phyloP scores from a whole-genome alignment of 2,113 vertebrate genomes.

The Oryzias javanicus region DNA sequence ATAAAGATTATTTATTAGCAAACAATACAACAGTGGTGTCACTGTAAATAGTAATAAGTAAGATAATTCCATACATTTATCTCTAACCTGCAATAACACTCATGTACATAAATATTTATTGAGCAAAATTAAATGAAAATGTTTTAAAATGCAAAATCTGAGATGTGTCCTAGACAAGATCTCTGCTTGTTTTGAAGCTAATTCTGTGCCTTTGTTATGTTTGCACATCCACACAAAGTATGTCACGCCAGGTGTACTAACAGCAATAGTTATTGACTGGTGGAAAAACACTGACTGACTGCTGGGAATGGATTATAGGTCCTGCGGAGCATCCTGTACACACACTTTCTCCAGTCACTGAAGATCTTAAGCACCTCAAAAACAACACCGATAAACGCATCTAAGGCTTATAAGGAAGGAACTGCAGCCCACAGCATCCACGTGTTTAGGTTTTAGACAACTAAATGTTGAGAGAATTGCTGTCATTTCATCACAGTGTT shows the following conservation, averaged over 20 bases:
- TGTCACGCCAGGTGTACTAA: slow-evolving; percentile 22
- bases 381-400: slow-evolving; percentile 29
- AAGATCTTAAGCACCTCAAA: slow-evolving; percentile 29
- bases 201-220: slow-evolving; percentile 52
- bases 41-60: background rate
- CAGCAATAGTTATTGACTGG: slow-evolving; percentile 47
- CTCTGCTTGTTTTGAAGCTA: slow-evolving; percentile 32
- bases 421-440: slow-evolving; percentile 9
- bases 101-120: no score
- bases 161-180: slow-evolving; percentile 14
- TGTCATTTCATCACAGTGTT: slow-evolving; percentile 16
- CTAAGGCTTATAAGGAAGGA: background rate
- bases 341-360: slow-evolving; percentile 18
- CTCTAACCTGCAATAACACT: no score
- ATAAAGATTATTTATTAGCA: background rate
- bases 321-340: slow-evolving; percentile 23
- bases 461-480: slow-evolving; percentile 11
- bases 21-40: background rate
- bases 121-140: background rate
- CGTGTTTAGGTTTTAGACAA: slow-evolving; percentile 12
- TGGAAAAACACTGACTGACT: slow-evolving; percentile 54
- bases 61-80: no score
- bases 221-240: slow-evolving; percentile 38
- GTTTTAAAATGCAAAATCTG: slow-evolving; percentile 34
- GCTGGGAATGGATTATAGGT: slow-evolving; percentile 51